phyloP scores from a whole-genome alignment of 2,797 vertebrate genomes.

The Microctenopoma lineatum region DNA sequence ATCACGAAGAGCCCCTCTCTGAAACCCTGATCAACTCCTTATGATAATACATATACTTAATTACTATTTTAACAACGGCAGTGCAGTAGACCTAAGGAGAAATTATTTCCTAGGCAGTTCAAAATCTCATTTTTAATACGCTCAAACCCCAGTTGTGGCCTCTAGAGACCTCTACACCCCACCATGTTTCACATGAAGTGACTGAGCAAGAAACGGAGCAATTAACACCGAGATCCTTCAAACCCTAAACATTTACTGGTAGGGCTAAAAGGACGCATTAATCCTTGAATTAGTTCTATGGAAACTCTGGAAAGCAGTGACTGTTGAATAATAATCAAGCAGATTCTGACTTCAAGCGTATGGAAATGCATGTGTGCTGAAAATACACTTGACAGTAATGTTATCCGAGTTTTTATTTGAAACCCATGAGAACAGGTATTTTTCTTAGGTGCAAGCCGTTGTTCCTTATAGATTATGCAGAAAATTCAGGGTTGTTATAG shows the following conservation, averaged over 20 bases:
- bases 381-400: background rate
- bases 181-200: slow-evolving; percentile 18
- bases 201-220: background rate
- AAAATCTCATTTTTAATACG: slow-evolving; percentile 5
- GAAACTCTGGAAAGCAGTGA: background rate
- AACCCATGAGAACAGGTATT: no score
- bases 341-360: background rate
- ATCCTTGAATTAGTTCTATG: background rate
- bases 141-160: background rate
- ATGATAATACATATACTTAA: background rate
- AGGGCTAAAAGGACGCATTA: background rate
- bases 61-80: slow-evolving; percentile 7
- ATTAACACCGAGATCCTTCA: background rate
- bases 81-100: background rate
- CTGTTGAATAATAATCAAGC: slow-evolving; percentile 15
- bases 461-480: no score
- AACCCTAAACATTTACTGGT: background rate
- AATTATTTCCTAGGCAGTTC: slow-evolving; percentile 6
- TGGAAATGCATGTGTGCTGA: background rate
- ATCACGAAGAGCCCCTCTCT: background rate
- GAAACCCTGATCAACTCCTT: background rate
- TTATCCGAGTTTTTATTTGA: no score
- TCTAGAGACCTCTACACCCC: slow-evolving; percentile 3
- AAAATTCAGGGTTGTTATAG: no score
- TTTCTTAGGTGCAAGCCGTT: no score